Percentiles rank a stretch among this genome's conserved stretches.
phyloP scores from a whole-genome alignment of 2,113 vertebrate species.

The Coturnix japonica region DNA sequence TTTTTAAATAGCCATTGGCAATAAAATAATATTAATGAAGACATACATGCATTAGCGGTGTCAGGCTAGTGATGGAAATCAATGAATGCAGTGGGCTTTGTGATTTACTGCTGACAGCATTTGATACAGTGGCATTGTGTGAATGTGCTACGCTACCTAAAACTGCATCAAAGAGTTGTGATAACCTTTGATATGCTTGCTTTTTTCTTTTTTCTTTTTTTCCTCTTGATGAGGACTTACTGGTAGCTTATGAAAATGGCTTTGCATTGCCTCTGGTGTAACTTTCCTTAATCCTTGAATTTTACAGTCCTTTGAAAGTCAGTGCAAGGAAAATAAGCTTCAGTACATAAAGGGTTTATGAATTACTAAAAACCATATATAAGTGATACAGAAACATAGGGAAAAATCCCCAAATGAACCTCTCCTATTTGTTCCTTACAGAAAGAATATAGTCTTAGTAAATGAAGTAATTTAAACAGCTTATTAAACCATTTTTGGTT shows the following conservation, averaged over 20 bases:
- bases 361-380: constrained; percentile 3
- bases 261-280: constrained; percentile 37
- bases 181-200: constrained; percentile 11
- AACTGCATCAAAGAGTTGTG: constrained; percentile 18
- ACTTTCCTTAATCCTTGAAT: constrained; percentile 61
- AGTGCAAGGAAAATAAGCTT: constrained; percentile 48
- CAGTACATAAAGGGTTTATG: constrained; percentile 14
- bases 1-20: constrained; percentile 70
- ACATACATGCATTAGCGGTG: constrained; percentile 48
- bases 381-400: background rate
- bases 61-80: constrained; percentile 55
- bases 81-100: background rate
- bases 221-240: background rate
- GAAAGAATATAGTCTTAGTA: background rate
- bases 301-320: constrained; percentile 60
- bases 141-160: background rate
- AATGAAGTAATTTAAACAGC: constrained; percentile 3
- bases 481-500: background rate
- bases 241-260: constrained; percentile 1
- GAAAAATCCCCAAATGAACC: background rate
- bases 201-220: background rate
- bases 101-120: constrained; percentile 20
- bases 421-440: constrained; percentile 2
- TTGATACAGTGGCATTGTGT: background rate
- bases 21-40: constrained; percentile 79